Conservation (phyloP, 2,113 vertebrate genomes). For the Rhinogobius similis region DNA sequence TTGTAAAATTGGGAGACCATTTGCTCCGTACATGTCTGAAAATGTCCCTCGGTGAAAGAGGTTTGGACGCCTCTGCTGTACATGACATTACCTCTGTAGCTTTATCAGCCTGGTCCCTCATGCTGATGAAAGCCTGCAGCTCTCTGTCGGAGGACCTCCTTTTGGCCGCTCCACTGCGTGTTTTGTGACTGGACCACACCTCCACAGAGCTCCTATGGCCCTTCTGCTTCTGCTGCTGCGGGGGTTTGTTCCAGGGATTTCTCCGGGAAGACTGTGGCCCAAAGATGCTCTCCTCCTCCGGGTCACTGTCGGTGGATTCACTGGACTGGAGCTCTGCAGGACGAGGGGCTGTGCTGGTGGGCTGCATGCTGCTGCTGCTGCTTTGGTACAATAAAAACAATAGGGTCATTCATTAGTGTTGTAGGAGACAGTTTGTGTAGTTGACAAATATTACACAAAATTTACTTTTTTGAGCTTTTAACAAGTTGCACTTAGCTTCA, state of each 20-base stretch:
- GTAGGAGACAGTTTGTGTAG: no score
- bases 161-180: conserved; percentile 68
- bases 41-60: no score
- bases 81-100: conserved; percentile 76
- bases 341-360: conserved; percentile 7
- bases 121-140: conserved; percentile 84
- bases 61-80: no score
- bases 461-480: no score
- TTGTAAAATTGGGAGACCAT: no score
- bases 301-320: conserved; percentile 57
- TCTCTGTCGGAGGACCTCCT: conserved; percentile 82
- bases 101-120: conserved; percentile 79
- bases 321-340: conserved; percentile 28
- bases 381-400: not conserved
- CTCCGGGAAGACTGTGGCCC: conserved; percentile 36
- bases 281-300: conserved; percentile 66
- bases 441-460: no score
- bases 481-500: no score
- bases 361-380: conserved; percentile 28
- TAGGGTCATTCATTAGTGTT: no score
- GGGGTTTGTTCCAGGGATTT: conserved; percentile 63
- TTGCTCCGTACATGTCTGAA: no score
- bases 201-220: conserved; percentile 1
- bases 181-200: not conserved
- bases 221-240: conserved; percentile 51